Percentiles rank a stretch among this genome's conserved stretches.
Evolutionary conservation across 2,113 vertebrate species (phyloP).

Genomic region (Corythornis cristatus): DNA sequence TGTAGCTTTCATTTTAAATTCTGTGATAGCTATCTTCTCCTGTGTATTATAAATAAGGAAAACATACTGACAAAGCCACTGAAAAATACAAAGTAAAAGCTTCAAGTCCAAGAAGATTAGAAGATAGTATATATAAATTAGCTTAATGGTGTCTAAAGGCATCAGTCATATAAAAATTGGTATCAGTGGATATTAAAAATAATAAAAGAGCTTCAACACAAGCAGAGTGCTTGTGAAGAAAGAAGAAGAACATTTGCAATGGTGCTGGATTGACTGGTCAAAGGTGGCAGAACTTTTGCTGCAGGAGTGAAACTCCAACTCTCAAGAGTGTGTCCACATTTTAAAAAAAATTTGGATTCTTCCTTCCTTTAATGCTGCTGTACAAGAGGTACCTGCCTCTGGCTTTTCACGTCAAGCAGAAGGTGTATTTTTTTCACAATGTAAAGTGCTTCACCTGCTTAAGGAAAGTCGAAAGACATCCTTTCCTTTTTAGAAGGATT

Average conservation of each 20-base stretch:
- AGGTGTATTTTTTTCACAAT: background rate
- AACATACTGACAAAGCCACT: background rate
- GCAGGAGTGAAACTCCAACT: background rate
- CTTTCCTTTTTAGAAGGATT: background rate
- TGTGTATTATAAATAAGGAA: background rate
- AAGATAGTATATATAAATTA: background rate
- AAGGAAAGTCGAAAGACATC: background rate
- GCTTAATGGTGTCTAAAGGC: background rate
- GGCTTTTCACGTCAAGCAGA: background rate
- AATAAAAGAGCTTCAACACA: background rate
- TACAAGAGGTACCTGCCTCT: background rate
- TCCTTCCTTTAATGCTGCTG: background rate
- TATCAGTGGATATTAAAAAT: background rate
- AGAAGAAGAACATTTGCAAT: background rate
- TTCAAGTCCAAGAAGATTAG: background rate
- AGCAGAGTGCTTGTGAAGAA: background rate
- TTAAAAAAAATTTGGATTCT: background rate
- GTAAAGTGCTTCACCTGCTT: background rate
- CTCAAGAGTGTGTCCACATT: fast-evolving
- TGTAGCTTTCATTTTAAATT: background rate
- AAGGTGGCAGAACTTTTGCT: background rate
- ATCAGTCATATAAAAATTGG: background rate
- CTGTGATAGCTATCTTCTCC: background rate
- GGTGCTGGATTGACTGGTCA: background rate
- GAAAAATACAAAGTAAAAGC: background rate